Conservation (phyloP, 2,888 invertebrate genomes). For the Megamerina dolium region DNA sequence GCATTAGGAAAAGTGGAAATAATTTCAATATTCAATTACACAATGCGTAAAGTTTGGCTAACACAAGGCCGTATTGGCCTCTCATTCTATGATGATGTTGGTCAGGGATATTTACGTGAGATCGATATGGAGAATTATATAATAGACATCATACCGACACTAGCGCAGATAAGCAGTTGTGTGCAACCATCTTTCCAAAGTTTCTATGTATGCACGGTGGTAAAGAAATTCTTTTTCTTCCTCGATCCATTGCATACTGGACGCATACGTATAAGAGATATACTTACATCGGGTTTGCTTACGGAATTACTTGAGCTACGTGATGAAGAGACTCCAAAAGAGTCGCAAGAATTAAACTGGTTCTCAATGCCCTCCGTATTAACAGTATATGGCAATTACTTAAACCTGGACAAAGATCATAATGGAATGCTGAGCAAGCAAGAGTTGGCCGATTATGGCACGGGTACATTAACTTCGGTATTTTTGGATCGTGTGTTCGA, state of each 20-base stretch:
- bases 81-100: conserved; percentile 86
- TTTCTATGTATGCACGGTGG: conserved; percentile 94
- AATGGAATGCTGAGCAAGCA: conserved; percentile 93
- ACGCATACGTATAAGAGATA: conserved; percentile 82
- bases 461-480: conserved; percentile 82
- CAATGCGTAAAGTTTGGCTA: conserved; percentile 91
- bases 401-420: conserved; percentile 88
- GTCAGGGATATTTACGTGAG: conserved; percentile 84
- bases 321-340: conserved; percentile 77
- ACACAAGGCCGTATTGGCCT: conserved; percentile 91
- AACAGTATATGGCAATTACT: conserved; percentile 87
- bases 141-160: conserved; percentile 83
- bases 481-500: conserved; percentile 92
- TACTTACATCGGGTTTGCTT: conserved; percentile 70
- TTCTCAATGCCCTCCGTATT: conserved; percentile 85
- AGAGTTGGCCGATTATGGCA: conserved; percentile 84
- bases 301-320: conserved; percentile 86
- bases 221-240: conserved; percentile 93
- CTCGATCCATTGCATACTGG: conserved; percentile 85
- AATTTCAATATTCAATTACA: conserved; percentile 87
- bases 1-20: conserved; percentile 66
- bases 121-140: conserved; percentile 93
- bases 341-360: conserved; percentile 82
- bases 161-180: conserved; percentile 83
- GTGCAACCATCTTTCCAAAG: conserved; percentile 89